Conservation (phyloP, 2,113 vertebrate species). For the Bolborhynchus lineola region DNA sequence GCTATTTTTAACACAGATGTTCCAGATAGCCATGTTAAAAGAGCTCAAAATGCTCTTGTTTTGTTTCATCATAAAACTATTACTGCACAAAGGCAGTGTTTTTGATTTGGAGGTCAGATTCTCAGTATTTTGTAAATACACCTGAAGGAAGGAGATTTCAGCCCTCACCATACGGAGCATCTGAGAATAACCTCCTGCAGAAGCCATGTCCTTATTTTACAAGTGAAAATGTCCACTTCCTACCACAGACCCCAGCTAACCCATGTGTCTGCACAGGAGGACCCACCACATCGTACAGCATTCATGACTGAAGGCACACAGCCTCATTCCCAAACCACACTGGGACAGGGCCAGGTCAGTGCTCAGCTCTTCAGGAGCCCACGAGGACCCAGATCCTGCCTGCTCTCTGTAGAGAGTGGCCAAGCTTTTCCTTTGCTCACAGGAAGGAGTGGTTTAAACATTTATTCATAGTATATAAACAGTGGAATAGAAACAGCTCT, state of each 20-base stretch:
- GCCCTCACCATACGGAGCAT: background rate
- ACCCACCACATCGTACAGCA: rapidly evolving
- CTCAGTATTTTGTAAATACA: background rate
- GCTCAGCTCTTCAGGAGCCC: background rate
- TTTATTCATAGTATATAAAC: slow-evolving; percentile 10
- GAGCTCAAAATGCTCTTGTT: background rate
- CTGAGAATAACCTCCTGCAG: background rate
- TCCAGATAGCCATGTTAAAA: background rate
- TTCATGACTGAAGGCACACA: background rate
- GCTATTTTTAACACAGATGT: background rate
- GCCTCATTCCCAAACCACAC: no score
- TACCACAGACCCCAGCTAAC: background rate
- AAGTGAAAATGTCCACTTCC: background rate
- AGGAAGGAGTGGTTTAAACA: slow-evolving; percentile 10
- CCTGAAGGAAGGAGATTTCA: background rate
- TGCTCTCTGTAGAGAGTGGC: background rate
- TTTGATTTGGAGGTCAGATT: background rate
- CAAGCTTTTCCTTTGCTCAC: background rate
- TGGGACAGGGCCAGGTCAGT: rapidly evolving
- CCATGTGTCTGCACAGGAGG: background rate
- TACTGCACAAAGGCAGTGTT: background rate
- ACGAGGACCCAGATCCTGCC: rapidly evolving
- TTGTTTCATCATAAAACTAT: background rate
- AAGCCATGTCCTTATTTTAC: background rate
- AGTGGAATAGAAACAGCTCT: background rate